Percentiles rank a stretch among this genome's conserved stretches.
These are phyloP conservation scores for Tyrophagus putrescentiae DNA, from an alignment of 1,140 invertebrate species.

Conservation along the genomic window DNA sequence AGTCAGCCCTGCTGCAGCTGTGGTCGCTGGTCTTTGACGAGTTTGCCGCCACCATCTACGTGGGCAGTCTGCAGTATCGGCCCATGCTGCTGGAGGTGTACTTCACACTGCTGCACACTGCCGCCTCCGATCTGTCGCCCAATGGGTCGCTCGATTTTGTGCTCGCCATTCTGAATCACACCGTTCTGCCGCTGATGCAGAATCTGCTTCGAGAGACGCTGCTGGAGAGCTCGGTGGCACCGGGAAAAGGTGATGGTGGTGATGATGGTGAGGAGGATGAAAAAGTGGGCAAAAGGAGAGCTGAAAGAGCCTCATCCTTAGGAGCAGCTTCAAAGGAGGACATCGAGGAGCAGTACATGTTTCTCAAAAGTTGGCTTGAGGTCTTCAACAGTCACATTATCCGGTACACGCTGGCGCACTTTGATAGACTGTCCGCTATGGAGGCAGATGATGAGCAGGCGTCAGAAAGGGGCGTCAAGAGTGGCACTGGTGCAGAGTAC, in stretches of 20 bases:
- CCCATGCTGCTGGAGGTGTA: constrained; percentile 12
- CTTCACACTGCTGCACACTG: background rate
- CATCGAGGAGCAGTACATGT: background rate
- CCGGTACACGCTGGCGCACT: constrained; percentile 7
- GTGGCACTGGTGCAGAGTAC: constrained; percentile 53
- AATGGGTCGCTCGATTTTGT: background rate
- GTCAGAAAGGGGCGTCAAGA: constrained; percentile 49
- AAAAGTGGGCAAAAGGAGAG: too few species aligned
- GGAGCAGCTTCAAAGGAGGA: too few species aligned
- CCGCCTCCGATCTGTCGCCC: too few species aligned
- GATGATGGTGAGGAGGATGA: too few species aligned
- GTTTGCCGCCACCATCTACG: background rate
- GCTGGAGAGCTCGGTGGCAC: too few species aligned
- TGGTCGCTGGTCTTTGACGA: constrained; percentile 10
- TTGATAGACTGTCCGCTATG: constrained; percentile 34
- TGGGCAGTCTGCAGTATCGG: background rate
- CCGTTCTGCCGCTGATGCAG: constrained; percentile 17
- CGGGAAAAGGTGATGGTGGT: background rate
- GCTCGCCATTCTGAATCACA: background rate
- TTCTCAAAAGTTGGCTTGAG: background rate
- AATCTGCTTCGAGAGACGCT: constrained; percentile 17
- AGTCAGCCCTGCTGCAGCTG: background rate
- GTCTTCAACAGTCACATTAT: background rate
- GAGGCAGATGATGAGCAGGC: constrained; percentile 30
- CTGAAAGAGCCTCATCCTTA: too few species aligned